phyloP scores from a whole-genome alignment of 1,140 invertebrate species.

The Plodia interpunctella region DNA sequence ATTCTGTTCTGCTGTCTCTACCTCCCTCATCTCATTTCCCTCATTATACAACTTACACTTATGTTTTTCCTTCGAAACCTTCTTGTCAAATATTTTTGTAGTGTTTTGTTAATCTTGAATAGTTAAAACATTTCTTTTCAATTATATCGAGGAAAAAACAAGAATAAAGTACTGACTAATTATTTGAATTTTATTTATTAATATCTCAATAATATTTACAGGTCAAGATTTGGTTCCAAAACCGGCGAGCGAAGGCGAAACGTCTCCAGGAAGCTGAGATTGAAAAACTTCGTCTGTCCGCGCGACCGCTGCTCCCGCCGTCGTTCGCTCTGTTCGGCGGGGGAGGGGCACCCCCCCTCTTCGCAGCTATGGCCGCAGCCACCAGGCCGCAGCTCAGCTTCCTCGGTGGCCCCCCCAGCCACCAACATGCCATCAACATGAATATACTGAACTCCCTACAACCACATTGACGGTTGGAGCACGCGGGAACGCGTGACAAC shows the following conservation, averaged over 20 bases:
- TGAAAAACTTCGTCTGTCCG: conserved; percentile 81
- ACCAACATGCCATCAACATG: conserved; percentile 72
- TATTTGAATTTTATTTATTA: background rate
- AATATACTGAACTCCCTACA: conserved; percentile 70
- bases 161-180: too few relatives aligned
- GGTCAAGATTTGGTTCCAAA: conserved; percentile 99
- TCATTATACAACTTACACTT: too few relatives aligned
- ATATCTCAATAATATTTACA: conserved; percentile 34
- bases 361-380: conserved; percentile 68
- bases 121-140: too few relatives aligned
- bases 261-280: conserved; percentile 95
- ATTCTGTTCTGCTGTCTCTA: background rate
- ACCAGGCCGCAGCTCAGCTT: conserved; percentile 67
- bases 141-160: too few relatives aligned
- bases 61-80: too few relatives aligned
- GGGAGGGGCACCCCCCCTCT: conserved; percentile 64
- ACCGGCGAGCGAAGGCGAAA: conserved; percentile 95
- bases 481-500: conserved; percentile 49
- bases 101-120: too few relatives aligned
- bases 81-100: too few relatives aligned
- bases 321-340: conserved; percentile 66
- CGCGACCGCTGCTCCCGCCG: conserved; percentile 61
- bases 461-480: conserved; percentile 64
- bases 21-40: background rate
- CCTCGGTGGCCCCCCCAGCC: conserved; percentile 62